Base-by-base conservation (phyloP, 2,113 vertebrate species). In the Clupea harengus region DNA sequence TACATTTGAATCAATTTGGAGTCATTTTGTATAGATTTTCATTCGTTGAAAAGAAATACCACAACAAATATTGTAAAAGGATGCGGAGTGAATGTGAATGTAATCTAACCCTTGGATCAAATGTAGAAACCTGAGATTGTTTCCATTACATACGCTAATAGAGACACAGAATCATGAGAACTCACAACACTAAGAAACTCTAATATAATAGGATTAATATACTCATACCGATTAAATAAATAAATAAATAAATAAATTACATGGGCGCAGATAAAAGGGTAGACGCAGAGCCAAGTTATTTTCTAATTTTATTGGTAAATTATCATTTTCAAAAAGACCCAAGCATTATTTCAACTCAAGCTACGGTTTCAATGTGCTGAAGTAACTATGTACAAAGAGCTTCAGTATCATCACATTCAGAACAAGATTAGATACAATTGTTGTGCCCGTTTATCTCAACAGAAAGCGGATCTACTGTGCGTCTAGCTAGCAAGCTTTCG, bases 261-360 rank as follows among this genome's bases (percentile, higher is more conserved):
- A 5, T 4, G 0, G 20, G 72, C 4, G 28, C n/a, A 32, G 10
- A 78, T 15, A 15, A 78, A 78, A 32, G 11, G 72, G 72, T 15
- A 17, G 28, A 78, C 28, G 20, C 72, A 44, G 11, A 78, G 11
- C 11, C n/a, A 13, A 39, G 32, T 78, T 78, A 78, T 78, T 78
- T 78, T 78, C 13, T 78, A 78, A 39, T 78, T 78, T 78, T 78
- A 78, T 78, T 78, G 72, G 72, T 78, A 78, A 78, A 78, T 78
- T 78, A 32, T 78, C 72, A 78, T 78, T 78, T 78, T 78, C 72
- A 78, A 78, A 78, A 78, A 78, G 72, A 78, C 72, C 72, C 72
- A 78, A 78, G 72, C 72, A 78, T 28, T 78, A 78, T 78, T 78
- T 78, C 72, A 78, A 78, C 72, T 78, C 72, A 78, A 78, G 72